These are phyloP conservation scores for Toxotes lorentzi DNA, from an alignment of 2,797 vertebrate genomes.

Conservation along the genomic window DNA sequence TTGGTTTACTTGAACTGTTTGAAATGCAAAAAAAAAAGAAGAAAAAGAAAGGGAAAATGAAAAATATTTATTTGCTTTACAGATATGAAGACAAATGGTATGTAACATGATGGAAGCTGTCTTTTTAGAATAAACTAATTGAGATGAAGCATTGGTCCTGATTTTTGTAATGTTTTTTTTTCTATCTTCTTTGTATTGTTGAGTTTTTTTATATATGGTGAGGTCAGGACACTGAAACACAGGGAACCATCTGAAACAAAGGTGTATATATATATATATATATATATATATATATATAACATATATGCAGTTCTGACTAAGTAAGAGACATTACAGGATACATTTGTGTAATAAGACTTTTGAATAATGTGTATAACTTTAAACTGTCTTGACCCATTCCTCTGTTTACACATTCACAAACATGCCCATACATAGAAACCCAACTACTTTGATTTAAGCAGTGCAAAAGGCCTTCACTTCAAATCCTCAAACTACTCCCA, in stretches of 20 bases:
- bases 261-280: no score
- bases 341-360: background rate
- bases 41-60: constrained; percentile 3
- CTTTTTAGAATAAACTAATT: constrained; percentile 80
- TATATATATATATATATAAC: no score
- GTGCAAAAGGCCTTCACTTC: background rate
- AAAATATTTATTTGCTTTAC: constrained; percentile 66
- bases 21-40: constrained; percentile 53
- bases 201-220: background rate
- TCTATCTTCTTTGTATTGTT: background rate
- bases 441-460: constrained; percentile 19
- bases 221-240: background rate
- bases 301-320: background rate
- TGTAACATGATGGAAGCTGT: constrained; percentile 62
- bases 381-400: background rate
- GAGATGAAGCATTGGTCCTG: constrained; percentile 29
- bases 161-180: constrained; percentile 1
- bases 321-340: background rate
- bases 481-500: constrained; percentile 12
- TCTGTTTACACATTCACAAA: background rate
- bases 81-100: constrained; percentile 59
- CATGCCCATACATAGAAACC: background rate
- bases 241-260: background rate
- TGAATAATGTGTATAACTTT: background rate
- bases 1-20: constrained; percentile 64